Percentiles rank a stretch among this genome's conserved stretches.
These are phyloP conservation scores for Chondrilla cf. caribensis DNA, from an alignment of 37 sponge, comb jelly and placozoan genomes.

Conservation along the genomic window DNA sequence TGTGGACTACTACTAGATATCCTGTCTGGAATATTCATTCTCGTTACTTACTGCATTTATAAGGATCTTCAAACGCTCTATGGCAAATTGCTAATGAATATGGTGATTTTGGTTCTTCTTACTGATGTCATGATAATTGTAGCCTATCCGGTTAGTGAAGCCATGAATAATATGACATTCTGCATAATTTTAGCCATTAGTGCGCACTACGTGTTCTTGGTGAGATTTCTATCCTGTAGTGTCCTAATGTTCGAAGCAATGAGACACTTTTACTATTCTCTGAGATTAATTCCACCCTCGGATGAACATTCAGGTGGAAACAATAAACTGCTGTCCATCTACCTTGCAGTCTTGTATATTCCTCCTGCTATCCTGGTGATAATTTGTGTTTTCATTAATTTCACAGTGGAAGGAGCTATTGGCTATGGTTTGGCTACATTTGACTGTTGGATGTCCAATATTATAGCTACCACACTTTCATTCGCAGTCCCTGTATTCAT, in stretches of 20 bases:
- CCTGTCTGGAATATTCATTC: constrained; percentile 10
- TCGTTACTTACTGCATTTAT: constrained; percentile 45
- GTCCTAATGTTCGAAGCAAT: constrained; percentile 22
- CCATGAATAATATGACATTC: background rate
- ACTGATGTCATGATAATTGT: constrained; percentile 32
- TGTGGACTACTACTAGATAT: constrained; percentile 40
- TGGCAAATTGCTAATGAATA: constrained; percentile 44
- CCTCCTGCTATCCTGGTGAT: background rate
- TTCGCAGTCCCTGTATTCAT: constrained; percentile 26
- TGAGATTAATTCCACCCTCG: background rate
- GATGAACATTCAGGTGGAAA: background rate
- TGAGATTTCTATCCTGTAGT: constrained; percentile 37
- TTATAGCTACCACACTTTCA: constrained; percentile 19
- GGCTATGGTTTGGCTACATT: background rate
- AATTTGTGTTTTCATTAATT: constrained; percentile 19
- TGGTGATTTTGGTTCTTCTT: constrained; percentile 7
- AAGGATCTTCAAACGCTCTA: constrained; percentile 48
- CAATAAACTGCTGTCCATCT: background rate
- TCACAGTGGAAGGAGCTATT: constrained; percentile 27
- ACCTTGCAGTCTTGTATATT: background rate
- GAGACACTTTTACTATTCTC: constrained; percentile 6
- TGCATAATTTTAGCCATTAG: constrained; percentile 27
- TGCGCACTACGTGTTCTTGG: constrained; percentile 41
- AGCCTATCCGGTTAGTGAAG: background rate
- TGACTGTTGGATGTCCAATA: constrained; percentile 47